Conservation (phyloP, 2,888 invertebrate genomes). For the Tortricodes alternella region DNA sequence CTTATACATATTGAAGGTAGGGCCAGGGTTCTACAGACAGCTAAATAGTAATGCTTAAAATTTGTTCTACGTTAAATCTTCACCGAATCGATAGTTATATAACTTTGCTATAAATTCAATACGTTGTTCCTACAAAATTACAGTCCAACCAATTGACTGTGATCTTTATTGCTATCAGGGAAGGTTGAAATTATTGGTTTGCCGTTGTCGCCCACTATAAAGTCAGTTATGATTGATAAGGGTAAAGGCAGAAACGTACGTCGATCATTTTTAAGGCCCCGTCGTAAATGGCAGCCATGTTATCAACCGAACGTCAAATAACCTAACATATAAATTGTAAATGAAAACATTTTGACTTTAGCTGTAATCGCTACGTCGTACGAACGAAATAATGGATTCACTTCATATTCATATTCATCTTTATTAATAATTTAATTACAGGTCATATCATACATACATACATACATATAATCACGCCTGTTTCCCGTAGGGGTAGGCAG, state of each 20-base stretch:
- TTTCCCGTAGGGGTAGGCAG: too few species aligned
- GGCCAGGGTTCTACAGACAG: too few species aligned
- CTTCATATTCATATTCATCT: too few species aligned
- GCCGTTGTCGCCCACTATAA: slow-evolving; percentile 21
- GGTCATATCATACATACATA: too few species aligned
- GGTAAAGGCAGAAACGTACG: slow-evolving; percentile 25
- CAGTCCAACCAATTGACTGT: slow-evolving; percentile 1
- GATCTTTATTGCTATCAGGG: slow-evolving; percentile 11
- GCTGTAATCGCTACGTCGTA: too few species aligned
- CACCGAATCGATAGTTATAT: neutral
- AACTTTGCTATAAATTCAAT: slow-evolving; percentile 6
- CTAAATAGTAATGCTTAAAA: too few species aligned
- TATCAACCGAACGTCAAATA: slow-evolving; percentile 4
- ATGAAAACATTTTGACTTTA: too few species aligned
- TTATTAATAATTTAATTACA: too few species aligned
- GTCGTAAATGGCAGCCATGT: slow-evolving; percentile 20
- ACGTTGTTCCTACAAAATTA: neutral
- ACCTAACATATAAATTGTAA: neutral
- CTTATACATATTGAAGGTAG: too few species aligned
- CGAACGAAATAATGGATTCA: too few species aligned
- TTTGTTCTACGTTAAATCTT: neutral
- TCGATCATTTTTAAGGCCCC: slow-evolving; percentile 27
- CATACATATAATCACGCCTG: too few species aligned
- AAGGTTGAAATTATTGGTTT: slow-evolving; percentile 12
- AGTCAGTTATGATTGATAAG: slow-evolving; percentile 29